Evolutionary conservation across 2,113 vertebrate genomes (phyloP).

Genomic region (Tupaia chinensis): DNA sequence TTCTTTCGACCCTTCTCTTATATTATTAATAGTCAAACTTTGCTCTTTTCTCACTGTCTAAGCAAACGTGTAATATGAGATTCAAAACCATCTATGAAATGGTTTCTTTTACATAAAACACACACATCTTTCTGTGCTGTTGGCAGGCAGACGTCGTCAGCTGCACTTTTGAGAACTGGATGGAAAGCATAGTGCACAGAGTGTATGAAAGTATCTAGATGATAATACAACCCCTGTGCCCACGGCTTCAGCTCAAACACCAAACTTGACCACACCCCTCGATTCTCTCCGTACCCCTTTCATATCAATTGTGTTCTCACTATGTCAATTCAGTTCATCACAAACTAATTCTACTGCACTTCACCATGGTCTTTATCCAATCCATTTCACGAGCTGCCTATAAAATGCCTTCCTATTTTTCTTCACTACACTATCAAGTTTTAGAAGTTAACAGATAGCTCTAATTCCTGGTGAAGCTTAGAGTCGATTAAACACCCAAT

Average conservation of each 20-base stretch:
- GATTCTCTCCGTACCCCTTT: background rate
- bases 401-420: background rate
- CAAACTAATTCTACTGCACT: background rate
- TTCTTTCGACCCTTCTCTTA: background rate
- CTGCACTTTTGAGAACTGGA: background rate
- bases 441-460: slow-evolving; percentile 35
- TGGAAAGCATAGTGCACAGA: background rate
- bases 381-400: background rate
- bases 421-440: slow-evolving; percentile 5
- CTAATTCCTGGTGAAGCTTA: background rate
- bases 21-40: background rate
- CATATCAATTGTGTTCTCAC: background rate
- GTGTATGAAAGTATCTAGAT: background rate
- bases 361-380: background rate
- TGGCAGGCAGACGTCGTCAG: background rate
- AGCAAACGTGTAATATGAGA: background rate
- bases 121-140: background rate
- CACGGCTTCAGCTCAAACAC: background rate
- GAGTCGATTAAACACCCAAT: slow-evolving; percentile 52
- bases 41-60: background rate
- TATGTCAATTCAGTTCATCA: background rate
- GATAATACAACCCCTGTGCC: background rate
- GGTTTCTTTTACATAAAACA: background rate
- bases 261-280: accelerated
- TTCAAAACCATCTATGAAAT: background rate